phyloP scores from a whole-genome alignment of 1,140 invertebrate genomes.

The Drosophila lini region DNA sequence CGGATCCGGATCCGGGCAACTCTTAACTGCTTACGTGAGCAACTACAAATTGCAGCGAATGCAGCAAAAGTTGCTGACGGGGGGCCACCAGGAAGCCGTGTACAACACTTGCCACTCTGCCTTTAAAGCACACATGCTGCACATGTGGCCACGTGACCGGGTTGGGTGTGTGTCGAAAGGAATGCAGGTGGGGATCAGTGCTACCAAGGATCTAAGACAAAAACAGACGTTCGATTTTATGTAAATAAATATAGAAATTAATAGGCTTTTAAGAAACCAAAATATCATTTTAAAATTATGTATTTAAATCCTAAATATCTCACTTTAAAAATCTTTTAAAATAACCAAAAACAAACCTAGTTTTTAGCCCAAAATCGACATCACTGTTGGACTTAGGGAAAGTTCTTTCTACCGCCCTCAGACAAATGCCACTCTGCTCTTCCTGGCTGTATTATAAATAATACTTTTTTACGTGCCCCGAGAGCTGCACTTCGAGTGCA shows the following conservation, averaged over 20 bases:
- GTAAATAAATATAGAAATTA: not conserved
- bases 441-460: conserved; percentile 61
- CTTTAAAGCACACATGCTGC: conserved; percentile 51
- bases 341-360: not conserved
- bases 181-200: not conserved
- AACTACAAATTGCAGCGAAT: conserved; percentile 56
- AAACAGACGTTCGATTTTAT: not conserved
- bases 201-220: too few relatives aligned
- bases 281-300: too few relatives aligned
- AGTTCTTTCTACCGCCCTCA: conserved; percentile 1
- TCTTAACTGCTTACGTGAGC: conserved; percentile 68
- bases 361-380: not conserved
- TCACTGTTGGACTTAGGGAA: not conserved
- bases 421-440: conserved; percentile 46
- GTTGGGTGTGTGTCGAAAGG: conserved; percentile 2
- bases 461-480: conserved; percentile 55
- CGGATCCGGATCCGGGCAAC: conserved; percentile 24
- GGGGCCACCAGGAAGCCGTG: conserved; percentile 25
- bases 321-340: not conserved
- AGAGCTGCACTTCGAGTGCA: conserved; percentile 23
- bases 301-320: too few relatives aligned
- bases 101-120: conserved; percentile 44
- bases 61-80: conserved; percentile 52
- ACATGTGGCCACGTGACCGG: conserved; percentile 61
- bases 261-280: too few relatives aligned